A percentile compares a stretch with the other conserved stretches of the same genome.
These are phyloP conservation scores for Tenthredo amoena DNA, from an alignment of 2,888 invertebrate genomes.

Conservation along the genomic window DNA sequence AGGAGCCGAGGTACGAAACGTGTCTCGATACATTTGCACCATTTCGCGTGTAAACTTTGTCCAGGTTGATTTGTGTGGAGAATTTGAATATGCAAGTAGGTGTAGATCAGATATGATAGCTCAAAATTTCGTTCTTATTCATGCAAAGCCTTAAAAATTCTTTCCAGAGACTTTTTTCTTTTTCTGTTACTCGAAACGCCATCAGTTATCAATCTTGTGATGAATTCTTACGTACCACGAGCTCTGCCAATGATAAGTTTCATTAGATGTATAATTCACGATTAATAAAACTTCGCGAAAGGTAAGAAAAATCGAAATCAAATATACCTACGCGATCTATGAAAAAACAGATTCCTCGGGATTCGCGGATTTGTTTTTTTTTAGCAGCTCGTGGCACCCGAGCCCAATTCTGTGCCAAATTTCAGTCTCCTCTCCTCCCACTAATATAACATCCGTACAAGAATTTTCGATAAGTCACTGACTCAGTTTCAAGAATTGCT, in stretches of 20 bases:
- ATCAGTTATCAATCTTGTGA: not conserved
- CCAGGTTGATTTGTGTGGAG: not conserved
- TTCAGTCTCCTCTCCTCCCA: not conserved
- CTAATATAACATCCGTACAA: not conserved
- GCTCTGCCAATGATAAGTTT: not conserved
- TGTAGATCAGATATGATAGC: not conserved
- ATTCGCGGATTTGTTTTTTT: slow-evolving; percentile 18
- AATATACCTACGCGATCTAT: not conserved
- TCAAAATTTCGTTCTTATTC: not conserved
- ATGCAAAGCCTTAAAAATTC: not conserved
- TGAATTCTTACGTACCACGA: not conserved
- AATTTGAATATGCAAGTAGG: not conserved
- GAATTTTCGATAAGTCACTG: slow-evolving; percentile 35
- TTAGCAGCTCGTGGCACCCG: slow-evolving; percentile 14
- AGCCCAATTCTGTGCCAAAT: slow-evolving; percentile 9
- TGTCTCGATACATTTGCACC: not conserved
- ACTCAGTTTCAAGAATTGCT: slow-evolving; percentile 28
- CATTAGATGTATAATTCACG: not conserved
- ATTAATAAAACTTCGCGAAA: not conserved
- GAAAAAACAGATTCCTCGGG: not conserved
- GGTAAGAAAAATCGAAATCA: not conserved
- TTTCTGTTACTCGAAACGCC: not conserved
- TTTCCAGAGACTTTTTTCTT: not conserved
- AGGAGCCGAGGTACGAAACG: not conserved
- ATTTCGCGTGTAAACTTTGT: not conserved